phyloP scores from a whole-genome alignment of 2,797 vertebrate species.

The Podarcis lilfordi region DNA sequence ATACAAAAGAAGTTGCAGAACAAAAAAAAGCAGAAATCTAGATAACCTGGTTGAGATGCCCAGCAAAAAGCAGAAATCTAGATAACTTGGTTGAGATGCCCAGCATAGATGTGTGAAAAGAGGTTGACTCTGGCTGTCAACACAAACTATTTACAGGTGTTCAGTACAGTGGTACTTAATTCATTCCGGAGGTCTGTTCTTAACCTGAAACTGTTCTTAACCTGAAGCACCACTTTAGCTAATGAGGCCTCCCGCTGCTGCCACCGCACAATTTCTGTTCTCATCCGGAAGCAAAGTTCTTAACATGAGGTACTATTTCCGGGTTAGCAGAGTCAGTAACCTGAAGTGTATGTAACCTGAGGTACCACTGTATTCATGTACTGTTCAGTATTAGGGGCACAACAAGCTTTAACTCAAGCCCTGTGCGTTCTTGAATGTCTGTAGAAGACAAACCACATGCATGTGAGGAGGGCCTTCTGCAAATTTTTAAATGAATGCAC shows the following conservation, averaged over 20 bases:
- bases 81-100: neutral
- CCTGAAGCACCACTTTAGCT: too few species aligned
- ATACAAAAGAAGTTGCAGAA: too few species aligned
- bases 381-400: too few species aligned
- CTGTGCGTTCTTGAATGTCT: neutral
- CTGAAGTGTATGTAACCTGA: too few species aligned
- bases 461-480: neutral
- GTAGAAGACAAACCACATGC: neutral
- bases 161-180: neutral
- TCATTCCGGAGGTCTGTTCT: too few species aligned
- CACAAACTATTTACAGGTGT: neutral
- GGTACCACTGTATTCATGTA: neutral
- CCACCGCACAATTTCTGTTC: too few species aligned
- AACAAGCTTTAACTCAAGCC: neutral
- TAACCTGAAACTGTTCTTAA: too few species aligned
- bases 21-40: neutral
- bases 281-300: too few species aligned
- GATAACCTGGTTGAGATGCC: neutral
- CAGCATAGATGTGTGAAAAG: neutral
- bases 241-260: too few species aligned
- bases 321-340: too few species aligned
- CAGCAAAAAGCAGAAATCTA: neutral
- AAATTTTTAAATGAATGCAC: neutral
- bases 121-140: neutral
- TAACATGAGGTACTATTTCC: too few species aligned